Evolutionary conservation across 2,113 vertebrate genomes (phyloP), one percentile per base, ranked within the genome.

Genomic region (Morone chrysops): DNA sequence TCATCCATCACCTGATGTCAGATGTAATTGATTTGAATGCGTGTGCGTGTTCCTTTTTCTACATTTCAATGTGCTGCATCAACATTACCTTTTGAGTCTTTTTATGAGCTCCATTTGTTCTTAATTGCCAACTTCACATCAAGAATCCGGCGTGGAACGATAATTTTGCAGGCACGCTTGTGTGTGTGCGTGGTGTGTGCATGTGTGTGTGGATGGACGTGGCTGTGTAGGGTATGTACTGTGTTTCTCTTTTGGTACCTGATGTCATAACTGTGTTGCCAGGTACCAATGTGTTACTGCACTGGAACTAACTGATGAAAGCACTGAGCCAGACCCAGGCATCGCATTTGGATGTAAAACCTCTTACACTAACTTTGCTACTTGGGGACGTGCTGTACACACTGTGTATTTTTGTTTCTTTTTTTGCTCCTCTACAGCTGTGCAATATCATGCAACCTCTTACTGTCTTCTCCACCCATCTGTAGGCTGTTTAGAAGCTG

Each of bases 261-360:
- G 91, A 90, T 88, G 84, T 91, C 72, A 83, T 82, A 68, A 75
- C 61, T 83, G 81, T 90, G 90, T 92, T 88, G 74, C 91, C 91
- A 84, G 93, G 90, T 91, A 91, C 92, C 90, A 85, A 87, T 17
- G 84, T 87, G 92, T 92, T 88, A 87, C 89, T 93, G 93, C 92
- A 93, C 93, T 93, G 92, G 91, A 93, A 93, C 81, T 89, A 89
- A 92, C 87, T 87, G 83, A 91, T 79, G 91, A 93, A 93, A 93
- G 91, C 92, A 93, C 93, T 93, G 93, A 93, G 91, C 92, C 92
- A 92, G 90, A 92, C 86, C 80, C 86, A 90, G 91, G 91, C 84
- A 75, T 89, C 62, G 75, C 85, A 87, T 92, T 87, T 92, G 92
- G 93, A 94, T 94, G 92, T 93, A 92, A 31, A 91, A 92, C 86